Conservation (phyloP, 1,140 invertebrate genomes). For the Heliconius hewitsoni region DNA sequence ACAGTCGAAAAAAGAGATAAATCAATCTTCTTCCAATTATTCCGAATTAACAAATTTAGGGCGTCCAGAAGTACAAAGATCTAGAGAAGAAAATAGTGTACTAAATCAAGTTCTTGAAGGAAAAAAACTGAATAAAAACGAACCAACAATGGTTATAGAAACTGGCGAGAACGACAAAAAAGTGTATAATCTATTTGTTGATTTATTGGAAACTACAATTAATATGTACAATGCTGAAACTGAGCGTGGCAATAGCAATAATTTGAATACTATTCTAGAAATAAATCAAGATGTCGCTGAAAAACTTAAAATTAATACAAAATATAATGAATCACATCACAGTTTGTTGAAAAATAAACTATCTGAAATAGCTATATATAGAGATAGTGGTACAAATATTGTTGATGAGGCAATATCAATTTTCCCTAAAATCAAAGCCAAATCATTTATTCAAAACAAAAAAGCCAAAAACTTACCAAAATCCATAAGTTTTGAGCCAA, state of each 20-base stretch:
- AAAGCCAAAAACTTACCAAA: slow-evolving; percentile 25
- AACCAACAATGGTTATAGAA: slow-evolving; percentile 46
- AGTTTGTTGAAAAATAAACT: neutral
- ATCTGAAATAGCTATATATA: neutral
- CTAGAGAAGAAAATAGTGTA: slow-evolving; percentile 33
- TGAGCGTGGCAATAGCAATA: slow-evolving; percentile 8
- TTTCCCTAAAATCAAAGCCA: slow-evolving; percentile 28
- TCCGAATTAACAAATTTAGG: slow-evolving; percentile 38
- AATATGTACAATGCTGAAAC: slow-evolving; percentile 48
- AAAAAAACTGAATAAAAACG: slow-evolving; percentile 32
- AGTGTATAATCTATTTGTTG: slow-evolving; percentile 57
- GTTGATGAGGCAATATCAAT: neutral
- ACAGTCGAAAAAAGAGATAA: slow-evolving; percentile 51
- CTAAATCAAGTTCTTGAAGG: slow-evolving; percentile 34
- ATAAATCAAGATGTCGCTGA: slow-evolving; percentile 51
- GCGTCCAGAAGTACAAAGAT: neutral
- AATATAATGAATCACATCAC: neutral
- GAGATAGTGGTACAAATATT: neutral
- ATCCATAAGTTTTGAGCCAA: slow-evolving; percentile 29
- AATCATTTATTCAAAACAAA: slow-evolving; percentile 39
- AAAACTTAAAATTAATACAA: slow-evolving; percentile 41
- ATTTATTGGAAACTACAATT: slow-evolving; percentile 58
- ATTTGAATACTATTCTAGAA: slow-evolving; percentile 41
- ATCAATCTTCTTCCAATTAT: slow-evolving; percentile 49
- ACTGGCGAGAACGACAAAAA: slow-evolving; percentile 42